phyloP scores from a whole-genome alignment of 1,140 invertebrate species.

The Goniozus legneri region DNA sequence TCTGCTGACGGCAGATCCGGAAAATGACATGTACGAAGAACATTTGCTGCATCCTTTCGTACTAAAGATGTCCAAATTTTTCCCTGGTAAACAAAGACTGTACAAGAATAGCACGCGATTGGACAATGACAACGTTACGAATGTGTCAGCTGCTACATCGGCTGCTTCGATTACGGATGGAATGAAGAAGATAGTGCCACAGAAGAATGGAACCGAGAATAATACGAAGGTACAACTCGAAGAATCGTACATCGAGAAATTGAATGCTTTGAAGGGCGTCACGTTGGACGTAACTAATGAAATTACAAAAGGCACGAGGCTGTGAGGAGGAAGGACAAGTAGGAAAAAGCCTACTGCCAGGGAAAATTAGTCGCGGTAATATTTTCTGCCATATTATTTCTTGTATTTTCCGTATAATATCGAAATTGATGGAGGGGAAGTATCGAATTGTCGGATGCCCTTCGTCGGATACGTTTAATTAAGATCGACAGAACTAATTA shows the following conservation, averaged over 20 bases:
- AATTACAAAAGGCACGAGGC: conserved; percentile 45
- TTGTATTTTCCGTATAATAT: no score
- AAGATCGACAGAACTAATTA: no score
- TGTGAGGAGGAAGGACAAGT: no score
- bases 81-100: conserved; percentile 55
- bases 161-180: conserved; percentile 27
- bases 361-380: no score
- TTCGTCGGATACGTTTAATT: no score
- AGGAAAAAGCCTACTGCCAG: no score
- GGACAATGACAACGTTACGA: conserved; percentile 23
- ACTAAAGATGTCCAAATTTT: conserved; percentile 56
- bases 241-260: conserved; percentile 37
- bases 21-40: conserved; percentile 66
- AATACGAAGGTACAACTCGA: conserved; percentile 35
- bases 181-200: conserved; percentile 24
- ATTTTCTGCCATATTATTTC: no score
- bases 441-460: no score
- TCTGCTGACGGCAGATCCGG: conserved; percentile 58
- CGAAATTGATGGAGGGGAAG: no score
- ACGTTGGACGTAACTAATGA: conserved; percentile 47
- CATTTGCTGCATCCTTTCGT: conserved; percentile 65
- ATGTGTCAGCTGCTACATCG: conserved; percentile 23
- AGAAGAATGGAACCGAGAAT: conserved; percentile 16
- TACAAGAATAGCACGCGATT: conserved; percentile 36
- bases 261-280: conserved; percentile 43